Evolutionary conservation across 2,888 invertebrate species (phyloP), one percentile per base, ranked within the genome.

Genomic region (Desoria tigrina): DNA sequence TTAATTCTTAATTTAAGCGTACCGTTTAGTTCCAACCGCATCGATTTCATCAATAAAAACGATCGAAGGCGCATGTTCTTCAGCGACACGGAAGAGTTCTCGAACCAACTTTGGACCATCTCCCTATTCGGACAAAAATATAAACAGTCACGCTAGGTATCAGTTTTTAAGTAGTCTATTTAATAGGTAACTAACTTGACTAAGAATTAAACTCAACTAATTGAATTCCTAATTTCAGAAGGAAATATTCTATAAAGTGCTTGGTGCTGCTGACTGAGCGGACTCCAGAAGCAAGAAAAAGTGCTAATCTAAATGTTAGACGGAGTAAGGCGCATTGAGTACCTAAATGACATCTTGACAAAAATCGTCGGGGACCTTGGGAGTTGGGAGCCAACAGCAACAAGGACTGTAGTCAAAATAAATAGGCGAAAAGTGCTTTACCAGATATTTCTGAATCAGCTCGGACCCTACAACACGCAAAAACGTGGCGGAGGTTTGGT

Each of bases 31-130:
- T 65, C 74, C 74, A 27, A 74, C 69, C 11, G 74, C 74, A 84
- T 99, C 99, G 78, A 99, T 99, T 86, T 99, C 99, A 84, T 99
- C 99, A 77, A 99, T 99, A 79, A 99, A 99, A 14, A 99, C 97
- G 81, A 99, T 99, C 1, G 98, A 97, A 0, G 99, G 99, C 0
- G 99, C 97, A 83, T 99, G 96, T 79, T 99, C 98, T 80, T 99
- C 98, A 0, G 99, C 99, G n/a, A 99, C 98, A 77, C 98, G 85
- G 82, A 99, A 99, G 67, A 99, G 82, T 80, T 99, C 99, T 63
- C 99, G 85, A 1, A 99, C 99, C 68, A 99, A 83, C 82, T 99
- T 99, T 0, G 99, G 98, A 0, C 99, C 99, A 83, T 99, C 99
- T 71, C 99, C 99, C 61, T 61, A 51, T 51, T 23, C n/a, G n/a